Conservation (phyloP, 2,113 vertebrate genomes). For the Synchiropus splendidus region DNA sequence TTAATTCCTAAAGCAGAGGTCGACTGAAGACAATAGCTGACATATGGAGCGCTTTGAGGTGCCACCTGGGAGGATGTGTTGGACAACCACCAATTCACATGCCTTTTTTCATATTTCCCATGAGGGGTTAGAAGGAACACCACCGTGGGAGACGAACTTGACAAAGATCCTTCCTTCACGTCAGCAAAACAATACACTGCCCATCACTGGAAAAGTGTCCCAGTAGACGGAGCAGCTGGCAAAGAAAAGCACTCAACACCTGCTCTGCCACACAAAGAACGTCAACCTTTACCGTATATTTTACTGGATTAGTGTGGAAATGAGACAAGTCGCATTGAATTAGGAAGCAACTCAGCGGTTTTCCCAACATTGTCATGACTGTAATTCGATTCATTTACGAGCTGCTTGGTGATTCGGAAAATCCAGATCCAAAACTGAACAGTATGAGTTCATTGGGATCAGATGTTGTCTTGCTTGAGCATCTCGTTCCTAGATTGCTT, state of each 20-base stretch:
- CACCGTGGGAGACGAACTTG: conserved; percentile 31
- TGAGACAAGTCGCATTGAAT: conserved; percentile 15
- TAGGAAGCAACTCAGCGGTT: conserved; percentile 19
- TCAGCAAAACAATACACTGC: conserved; percentile 48
- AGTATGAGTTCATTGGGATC: conserved; percentile 32
- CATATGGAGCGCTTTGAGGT: conserved; percentile 25
- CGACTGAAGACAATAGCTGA: conserved; percentile 32
- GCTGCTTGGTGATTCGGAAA: conserved; percentile 36
- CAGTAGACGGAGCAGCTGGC: conserved; percentile 30
- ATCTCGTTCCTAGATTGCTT: conserved; percentile 27
- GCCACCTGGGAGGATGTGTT: conserved; percentile 48
- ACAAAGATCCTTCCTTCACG: conserved; percentile 46
- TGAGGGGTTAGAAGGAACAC: conserved; percentile 42
- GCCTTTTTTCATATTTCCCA: conserved; percentile 39
- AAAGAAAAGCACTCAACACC: conserved; percentile 40
- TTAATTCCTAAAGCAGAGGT: conserved; percentile 7
- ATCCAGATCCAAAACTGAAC: conserved; percentile 21
- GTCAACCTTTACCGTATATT: conserved; percentile 30
- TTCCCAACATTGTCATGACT: conserved; percentile 20
- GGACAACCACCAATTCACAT: conserved; percentile 49
- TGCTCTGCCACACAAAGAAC: conserved; percentile 40
- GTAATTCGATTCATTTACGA: conserved; percentile 22
- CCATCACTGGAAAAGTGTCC: conserved; percentile 37
- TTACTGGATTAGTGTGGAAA: conserved; percentile 21
- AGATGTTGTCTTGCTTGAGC: conserved; percentile 28